Conservation (phyloP, 2,888 invertebrate genomes). For the Leptinotarsa tumamoca region DNA sequence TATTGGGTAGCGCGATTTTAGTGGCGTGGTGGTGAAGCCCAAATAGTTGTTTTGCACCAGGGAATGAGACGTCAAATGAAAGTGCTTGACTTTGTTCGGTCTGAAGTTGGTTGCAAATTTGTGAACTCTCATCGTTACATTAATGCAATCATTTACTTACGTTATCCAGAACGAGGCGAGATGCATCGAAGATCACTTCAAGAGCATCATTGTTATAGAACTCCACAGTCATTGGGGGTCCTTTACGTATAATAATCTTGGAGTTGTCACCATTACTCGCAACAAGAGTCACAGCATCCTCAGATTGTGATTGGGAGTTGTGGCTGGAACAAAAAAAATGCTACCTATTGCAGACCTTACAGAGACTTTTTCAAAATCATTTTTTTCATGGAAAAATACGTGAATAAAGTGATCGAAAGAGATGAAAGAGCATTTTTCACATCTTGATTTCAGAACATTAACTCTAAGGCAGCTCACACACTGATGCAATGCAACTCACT, state of each 20-base stretch:
- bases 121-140: too few species aligned
- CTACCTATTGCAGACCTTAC: background rate
- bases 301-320: background rate
- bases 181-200: conserved; percentile 31
- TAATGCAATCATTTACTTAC: conserved; percentile 24
- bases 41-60: conserved; percentile 41
- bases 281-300: background rate
- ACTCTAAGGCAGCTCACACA: too few species aligned
- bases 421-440: too few species aligned
- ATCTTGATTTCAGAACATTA: too few species aligned
- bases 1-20: conserved; percentile 82
- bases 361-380: too few species aligned
- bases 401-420: too few species aligned
- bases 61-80: conserved; percentile 49
- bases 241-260: conserved; percentile 31
- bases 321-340: background rate
- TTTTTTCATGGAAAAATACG: too few species aligned
- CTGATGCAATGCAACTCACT: too few species aligned
- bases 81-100: conserved; percentile 48
- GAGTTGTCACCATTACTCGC: background rate
- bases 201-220: conserved; percentile 31
- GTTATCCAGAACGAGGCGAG: conserved; percentile 35
- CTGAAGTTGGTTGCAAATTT: conserved; percentile 34
- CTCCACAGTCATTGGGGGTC: conserved; percentile 37
- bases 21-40: conserved; percentile 94